Percentiles rank a stretch among this genome's conserved stretches.
These are phyloP conservation scores for Gorsachius magnificus DNA, from an alignment of 2,797 vertebrate species.

Conservation along the genomic window DNA sequence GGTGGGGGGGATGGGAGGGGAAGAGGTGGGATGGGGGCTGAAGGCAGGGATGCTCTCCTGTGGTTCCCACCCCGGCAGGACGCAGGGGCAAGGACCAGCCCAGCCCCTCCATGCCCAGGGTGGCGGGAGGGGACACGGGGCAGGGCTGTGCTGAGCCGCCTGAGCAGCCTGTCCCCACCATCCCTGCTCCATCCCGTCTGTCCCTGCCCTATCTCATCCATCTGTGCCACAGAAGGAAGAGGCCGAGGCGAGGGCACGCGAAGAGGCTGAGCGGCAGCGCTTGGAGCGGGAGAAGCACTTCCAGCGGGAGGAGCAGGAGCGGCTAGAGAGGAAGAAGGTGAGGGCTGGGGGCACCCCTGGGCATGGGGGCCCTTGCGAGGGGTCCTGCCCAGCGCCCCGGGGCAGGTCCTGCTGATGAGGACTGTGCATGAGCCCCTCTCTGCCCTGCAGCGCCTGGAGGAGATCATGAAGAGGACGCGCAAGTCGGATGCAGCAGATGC, in stretches of 20 bases:
- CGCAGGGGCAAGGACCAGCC: not conserved
- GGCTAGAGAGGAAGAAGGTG: constrained; percentile 93
- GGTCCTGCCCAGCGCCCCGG: not conserved
- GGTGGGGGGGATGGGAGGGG: not conserved
- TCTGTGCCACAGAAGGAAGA: constrained; percentile 86
- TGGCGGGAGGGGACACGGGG: rapidly evolving
- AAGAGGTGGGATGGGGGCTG: not conserved
- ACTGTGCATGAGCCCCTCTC: not conserved
- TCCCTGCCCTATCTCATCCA: rapidly evolving
- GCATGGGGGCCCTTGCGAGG: rapidly evolving
- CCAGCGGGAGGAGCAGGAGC: constrained; percentile 96
- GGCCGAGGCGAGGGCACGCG: constrained; percentile 85
- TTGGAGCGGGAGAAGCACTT: constrained; percentile 96
- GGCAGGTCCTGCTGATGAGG: rapidly evolving
- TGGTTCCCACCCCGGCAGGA: not conserved
- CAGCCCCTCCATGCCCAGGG: not conserved
- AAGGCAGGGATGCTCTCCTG: not conserved
- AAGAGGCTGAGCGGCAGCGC: constrained; percentile 92
- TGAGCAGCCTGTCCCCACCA: not conserved
- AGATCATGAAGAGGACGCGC: constrained; percentile 98
- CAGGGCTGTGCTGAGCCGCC: not conserved
- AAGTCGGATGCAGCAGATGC: constrained; percentile 86
- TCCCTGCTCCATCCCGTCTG: not conserved
- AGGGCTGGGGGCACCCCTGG: not conserved
- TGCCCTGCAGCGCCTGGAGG: constrained; percentile 88